Evolutionary conservation across 2,113 vertebrate genomes (phyloP), one percentile per base, ranked within the genome.

Genomic region (Syngnathoides biaculeatus): DNA sequence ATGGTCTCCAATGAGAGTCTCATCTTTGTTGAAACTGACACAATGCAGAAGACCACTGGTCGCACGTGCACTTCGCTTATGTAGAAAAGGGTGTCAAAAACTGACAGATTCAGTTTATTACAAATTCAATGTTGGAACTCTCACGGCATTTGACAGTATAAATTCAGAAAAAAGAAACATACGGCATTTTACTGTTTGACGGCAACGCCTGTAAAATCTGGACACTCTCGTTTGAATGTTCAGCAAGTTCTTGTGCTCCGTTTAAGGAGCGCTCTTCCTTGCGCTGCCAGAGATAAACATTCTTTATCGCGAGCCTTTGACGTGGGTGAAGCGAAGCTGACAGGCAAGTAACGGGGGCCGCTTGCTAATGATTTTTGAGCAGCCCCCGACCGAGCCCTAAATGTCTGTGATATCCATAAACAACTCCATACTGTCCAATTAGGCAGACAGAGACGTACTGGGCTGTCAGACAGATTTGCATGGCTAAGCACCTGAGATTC

Each of bases 341-440:
- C 95, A 94, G 92, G 86, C 91, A 92, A 79, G 93, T 93, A 93
- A 92, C 92, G 89, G 93, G 93, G 93, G 93, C 93, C 94, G 93
- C 86, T 93, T 86, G 93, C 94, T 97, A 97, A 98, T 92, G 94
- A 94, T 96, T 96, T 94, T 92, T 94, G 94, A 96, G 93, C 93
- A 93, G 93, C 94, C 94, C 95, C 95, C 94, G 93, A 92, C 94
- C 65, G 94, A 94, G 95, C 94, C 93, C 94, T 96, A 95, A 97
- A 97, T 94, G 95, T 94, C 94, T 93, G 90, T 93, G 88, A 93
- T 94, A 93, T 93, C 95, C 95, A 98, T 97, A 98, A 98, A 98
- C 95, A 97, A 96, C 93, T 95, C 95, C 92, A 94, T 94, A 92
- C 93, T 83, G 93, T 95, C 97, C 96, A 99, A 98, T 99, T 98